These are phyloP conservation scores for Sisor rabdophorus DNA, from an alignment of 2,113 vertebrate genomes.

Conservation along the genomic window DNA sequence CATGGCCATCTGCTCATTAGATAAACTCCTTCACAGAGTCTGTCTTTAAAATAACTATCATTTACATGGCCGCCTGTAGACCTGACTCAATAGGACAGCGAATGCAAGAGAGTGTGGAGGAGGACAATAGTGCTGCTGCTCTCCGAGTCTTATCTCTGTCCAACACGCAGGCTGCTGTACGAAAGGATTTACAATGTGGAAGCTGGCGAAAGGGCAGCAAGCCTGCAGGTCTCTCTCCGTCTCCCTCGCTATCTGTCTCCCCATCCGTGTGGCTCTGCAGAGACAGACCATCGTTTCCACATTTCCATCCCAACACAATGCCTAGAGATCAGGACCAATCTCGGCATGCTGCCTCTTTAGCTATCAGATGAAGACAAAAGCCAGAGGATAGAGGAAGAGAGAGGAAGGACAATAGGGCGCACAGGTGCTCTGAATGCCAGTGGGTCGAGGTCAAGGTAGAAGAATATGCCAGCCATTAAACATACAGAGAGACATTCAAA, in stretches of 20 bases:
- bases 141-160: constrained; percentile 73
- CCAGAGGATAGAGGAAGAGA: constrained; percentile 1
- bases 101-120: constrained; percentile 49
- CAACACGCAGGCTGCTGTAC: constrained; percentile 67
- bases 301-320: constrained; percentile 54
- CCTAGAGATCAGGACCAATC: constrained; percentile 49
- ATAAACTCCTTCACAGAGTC: constrained; percentile 41
- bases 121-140: constrained; percentile 66
- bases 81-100: constrained; percentile 51
- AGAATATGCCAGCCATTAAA: background rate
- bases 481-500: constrained; percentile 12
- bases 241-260: constrained; percentile 14
- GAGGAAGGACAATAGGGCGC: constrained; percentile 15
- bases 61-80: constrained; percentile 53
- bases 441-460: constrained; percentile 28
- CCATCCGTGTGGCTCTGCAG: constrained; percentile 18
- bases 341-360: constrained; percentile 37
- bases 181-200: constrained; percentile 74
- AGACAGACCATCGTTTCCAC: constrained; percentile 55
- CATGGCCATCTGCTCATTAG: constrained; percentile 46
- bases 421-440: constrained; percentile 12
- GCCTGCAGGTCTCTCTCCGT: constrained; percentile 53
- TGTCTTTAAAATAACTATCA: constrained; percentile 44
- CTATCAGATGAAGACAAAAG: constrained; percentile 40
- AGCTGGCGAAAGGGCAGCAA: constrained; percentile 52